Conservation (phyloP, 2,888 invertebrate species). For the Lumbricus terrestris region DNA sequence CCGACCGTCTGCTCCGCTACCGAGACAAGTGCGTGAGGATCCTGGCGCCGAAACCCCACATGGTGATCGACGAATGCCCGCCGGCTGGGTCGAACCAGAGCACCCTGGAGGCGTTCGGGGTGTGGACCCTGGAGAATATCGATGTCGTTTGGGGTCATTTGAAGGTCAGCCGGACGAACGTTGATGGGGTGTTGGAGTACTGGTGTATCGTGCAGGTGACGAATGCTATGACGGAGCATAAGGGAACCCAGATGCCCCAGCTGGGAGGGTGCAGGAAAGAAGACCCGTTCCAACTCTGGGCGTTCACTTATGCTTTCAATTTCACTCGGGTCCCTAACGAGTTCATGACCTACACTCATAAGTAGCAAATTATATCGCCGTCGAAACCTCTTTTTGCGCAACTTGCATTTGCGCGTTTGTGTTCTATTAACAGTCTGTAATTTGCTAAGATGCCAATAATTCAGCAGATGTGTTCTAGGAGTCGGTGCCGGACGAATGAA, state of each 20-base stretch:
- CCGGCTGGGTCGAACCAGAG: not conserved
- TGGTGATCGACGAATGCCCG: constrained; percentile 38
- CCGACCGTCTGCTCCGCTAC: constrained; percentile 35
- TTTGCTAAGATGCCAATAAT: not conserved
- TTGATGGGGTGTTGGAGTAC: constrained; percentile 22
- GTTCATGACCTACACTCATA: not conserved
- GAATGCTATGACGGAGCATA: constrained; percentile 37
- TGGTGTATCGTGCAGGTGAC: constrained; percentile 41
- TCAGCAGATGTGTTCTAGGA: not conserved
- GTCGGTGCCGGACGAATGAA: not conserved
- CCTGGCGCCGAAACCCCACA: constrained; percentile 30
- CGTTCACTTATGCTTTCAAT: constrained; percentile 38
- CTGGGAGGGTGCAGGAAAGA: constrained; percentile 31
- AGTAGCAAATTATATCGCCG: not conserved
- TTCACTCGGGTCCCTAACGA: constrained; percentile 33
- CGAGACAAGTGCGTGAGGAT: constrained; percentile 37
- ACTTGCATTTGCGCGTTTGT: not conserved
- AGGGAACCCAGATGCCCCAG: constrained; percentile 41
- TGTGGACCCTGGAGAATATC: constrained; percentile 34
- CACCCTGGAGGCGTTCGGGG: constrained; percentile 31
- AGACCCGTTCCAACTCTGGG: constrained; percentile 38
- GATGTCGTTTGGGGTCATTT: constrained; percentile 36
- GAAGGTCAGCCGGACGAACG: constrained; percentile 25
- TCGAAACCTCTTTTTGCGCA: not conserved
- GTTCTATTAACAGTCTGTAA: not conserved